Percentiles rank a stretch among this genome's conserved stretches.
phyloP scores from a whole-genome alignment of 2,113 vertebrate species.

The Amphilophus citrinellus region DNA sequence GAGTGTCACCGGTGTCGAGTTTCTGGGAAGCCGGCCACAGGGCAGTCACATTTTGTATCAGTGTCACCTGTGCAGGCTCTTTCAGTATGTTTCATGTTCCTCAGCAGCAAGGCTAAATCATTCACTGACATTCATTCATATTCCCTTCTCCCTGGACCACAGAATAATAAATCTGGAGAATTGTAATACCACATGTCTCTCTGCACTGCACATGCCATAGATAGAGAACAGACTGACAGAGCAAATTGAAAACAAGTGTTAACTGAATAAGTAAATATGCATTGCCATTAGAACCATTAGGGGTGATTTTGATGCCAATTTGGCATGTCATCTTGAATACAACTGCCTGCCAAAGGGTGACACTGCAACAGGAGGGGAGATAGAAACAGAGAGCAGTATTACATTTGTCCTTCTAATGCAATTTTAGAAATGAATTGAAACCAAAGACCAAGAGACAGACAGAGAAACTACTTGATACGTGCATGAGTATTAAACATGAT shows the following conservation, averaged over 20 bases:
- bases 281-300: slow-evolving; percentile 64
- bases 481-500: slow-evolving; percentile 40
- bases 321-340: slow-evolving; percentile 41
- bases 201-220: slow-evolving; percentile 51
- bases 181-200: slow-evolving; percentile 62
- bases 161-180: slow-evolving; percentile 57
- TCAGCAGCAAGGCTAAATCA: slow-evolving; percentile 67
- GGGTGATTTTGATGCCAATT: slow-evolving; percentile 53
- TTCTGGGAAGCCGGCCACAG: slow-evolving; percentile 67
- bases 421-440: slow-evolving; percentile 42
- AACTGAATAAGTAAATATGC: slow-evolving; percentile 67
- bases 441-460: slow-evolving; percentile 33
- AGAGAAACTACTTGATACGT: slow-evolving; percentile 21
- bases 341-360: slow-evolving; percentile 47
- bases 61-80: slow-evolving; percentile 71
- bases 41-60: slow-evolving; percentile 66
- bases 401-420: slow-evolving; percentile 55
- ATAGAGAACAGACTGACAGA: slow-evolving; percentile 65
- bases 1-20: slow-evolving; percentile 67
- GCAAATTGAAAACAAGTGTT: slow-evolving; percentile 70
- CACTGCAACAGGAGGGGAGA: slow-evolving; percentile 46
- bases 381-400: slow-evolving; percentile 43
- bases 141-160: slow-evolving; percentile 47
- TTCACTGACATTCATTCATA: slow-evolving; percentile 72
- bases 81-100: slow-evolving; percentile 55